Base-by-base conservation (phyloP, 2,797 vertebrate species). In the Garrulus glandarius region DNA sequence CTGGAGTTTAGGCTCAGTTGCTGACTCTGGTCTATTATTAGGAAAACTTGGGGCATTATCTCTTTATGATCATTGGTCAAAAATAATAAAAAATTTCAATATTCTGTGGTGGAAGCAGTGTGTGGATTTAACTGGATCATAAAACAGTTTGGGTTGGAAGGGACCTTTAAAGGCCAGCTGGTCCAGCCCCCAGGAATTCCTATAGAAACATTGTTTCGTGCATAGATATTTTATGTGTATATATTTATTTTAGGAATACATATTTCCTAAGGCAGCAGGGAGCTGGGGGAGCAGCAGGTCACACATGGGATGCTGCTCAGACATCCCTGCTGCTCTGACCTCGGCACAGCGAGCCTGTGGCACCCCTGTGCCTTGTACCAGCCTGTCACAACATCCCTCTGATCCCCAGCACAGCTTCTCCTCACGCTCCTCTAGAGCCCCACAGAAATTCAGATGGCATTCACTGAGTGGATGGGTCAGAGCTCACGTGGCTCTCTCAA, bases 341-440 rank as follows among this genome's bases (percentile, higher is more conserved):
- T 3, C 6, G 5, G 41, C 30, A 6, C 8, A 2, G 13, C 2
- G 24, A 24, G 70, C 39, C 59, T 43, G 37, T 11, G 74, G 1
- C 37, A n/a, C 4, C 19, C 43, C 39, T 10, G 22, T 8, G 59
- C 68, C 84, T 46, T 10, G 20, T 41, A 60, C 57, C 56, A 87
- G 65, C 74, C 68, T 39, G 24, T 15, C 78, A 9, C 20, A 1
- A 4, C 2, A 3, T 9, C 53, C 7, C 61, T 36, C 7, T 5
- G 55, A 64, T 10, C 92, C 27, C 47, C 29, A 13, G 43, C 74
- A 32, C 57, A 6, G 13, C 56, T 13, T 5, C 6, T 6, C 47
- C 47, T 18, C 1, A 0, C 1, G 0, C 5, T 6, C 47, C 47
- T 18, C 2, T 0, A 1, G 0, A 19, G 19, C 76, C 26, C 23